These are phyloP conservation scores for Ectropis grisescens DNA, from an alignment of 1,140 invertebrate genomes.

Conservation along the genomic window DNA sequence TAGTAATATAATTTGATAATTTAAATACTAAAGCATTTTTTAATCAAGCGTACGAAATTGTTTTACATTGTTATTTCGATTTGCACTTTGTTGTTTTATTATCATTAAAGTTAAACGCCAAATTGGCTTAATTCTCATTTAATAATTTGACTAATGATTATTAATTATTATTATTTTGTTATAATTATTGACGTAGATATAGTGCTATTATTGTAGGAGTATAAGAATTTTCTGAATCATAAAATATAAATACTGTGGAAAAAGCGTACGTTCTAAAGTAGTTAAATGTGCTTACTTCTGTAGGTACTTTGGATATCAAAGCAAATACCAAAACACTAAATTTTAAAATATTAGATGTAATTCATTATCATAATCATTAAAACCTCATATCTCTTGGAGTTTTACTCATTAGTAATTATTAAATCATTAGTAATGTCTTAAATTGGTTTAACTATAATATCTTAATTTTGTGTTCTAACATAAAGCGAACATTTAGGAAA, in stretches of 20 bases:
- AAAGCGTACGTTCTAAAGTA: slow-evolving; percentile 65
- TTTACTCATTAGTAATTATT: background rate
- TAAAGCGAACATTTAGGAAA: too few species aligned
- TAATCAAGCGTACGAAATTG: background rate
- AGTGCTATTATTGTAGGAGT: background rate
- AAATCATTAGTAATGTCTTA: background rate
- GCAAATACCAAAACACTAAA: slow-evolving; percentile 8
- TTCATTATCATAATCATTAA: background rate
- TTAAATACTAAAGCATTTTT: background rate
- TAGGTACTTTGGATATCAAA: too few species aligned
- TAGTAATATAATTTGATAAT: background rate
- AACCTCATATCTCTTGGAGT: background rate
- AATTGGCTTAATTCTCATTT: background rate
- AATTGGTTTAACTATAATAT: background rate
- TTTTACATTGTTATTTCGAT: too few species aligned
- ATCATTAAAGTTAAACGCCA: background rate
- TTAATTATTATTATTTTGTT: background rate
- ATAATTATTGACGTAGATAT: background rate
- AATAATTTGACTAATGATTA: background rate
- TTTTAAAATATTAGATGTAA: background rate
- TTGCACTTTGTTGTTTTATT: background rate
- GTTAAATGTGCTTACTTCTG: slow-evolving; percentile 44
- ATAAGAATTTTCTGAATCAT: background rate
- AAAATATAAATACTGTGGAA: slow-evolving; percentile 11
- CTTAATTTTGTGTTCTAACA: too few species aligned